These are phyloP conservation scores for Scelioninae gen. 1 DNA, from an alignment of 2,888 invertebrate genomes.

Conservation along the genomic window DNA sequence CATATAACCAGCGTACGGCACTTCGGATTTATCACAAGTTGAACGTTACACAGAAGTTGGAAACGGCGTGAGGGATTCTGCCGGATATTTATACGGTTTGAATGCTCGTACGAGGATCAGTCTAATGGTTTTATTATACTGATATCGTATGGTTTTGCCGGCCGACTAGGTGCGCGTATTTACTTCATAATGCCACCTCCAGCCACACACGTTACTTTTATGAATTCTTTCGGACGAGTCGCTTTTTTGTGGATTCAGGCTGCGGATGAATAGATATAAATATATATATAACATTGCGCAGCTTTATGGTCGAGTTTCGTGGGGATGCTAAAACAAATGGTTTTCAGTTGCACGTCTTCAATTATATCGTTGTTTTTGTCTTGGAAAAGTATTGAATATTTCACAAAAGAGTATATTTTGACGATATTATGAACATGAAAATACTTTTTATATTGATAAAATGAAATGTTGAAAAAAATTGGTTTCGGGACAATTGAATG, in stretches of 20 bases:
- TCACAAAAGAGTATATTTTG: no score
- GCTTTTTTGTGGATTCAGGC: constrained; percentile 61
- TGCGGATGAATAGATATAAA: constrained; percentile 52
- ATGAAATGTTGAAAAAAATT: no score
- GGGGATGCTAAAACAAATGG: constrained; percentile 37
- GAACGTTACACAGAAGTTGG: constrained; percentile 82
- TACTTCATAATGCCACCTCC: constrained; percentile 68
- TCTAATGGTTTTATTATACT: constrained; percentile 85
- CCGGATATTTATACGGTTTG: constrained; percentile 84
- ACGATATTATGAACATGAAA: no score
- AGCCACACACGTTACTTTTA: constrained; percentile 55
- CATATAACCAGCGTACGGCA: constrained; percentile 64
- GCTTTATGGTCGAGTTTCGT: constrained; percentile 48
- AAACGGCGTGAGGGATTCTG: constrained; percentile 82
- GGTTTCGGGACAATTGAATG: no score
- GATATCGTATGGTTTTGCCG: constrained; percentile 75
- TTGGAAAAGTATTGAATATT: not conserved
- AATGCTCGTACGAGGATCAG: constrained; percentile 84
- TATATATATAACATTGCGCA: constrained; percentile 45
- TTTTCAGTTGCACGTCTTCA: constrained; percentile 24
- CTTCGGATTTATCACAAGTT: constrained; percentile 83
- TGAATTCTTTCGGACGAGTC: constrained; percentile 52
- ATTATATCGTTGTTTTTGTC: constrained; percentile 4
- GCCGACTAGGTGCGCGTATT: constrained; percentile 69
- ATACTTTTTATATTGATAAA: no score